Evolutionary conservation across 1,140 invertebrate genomes (phyloP).

Genomic region (Cotesia glomerata): DNA sequence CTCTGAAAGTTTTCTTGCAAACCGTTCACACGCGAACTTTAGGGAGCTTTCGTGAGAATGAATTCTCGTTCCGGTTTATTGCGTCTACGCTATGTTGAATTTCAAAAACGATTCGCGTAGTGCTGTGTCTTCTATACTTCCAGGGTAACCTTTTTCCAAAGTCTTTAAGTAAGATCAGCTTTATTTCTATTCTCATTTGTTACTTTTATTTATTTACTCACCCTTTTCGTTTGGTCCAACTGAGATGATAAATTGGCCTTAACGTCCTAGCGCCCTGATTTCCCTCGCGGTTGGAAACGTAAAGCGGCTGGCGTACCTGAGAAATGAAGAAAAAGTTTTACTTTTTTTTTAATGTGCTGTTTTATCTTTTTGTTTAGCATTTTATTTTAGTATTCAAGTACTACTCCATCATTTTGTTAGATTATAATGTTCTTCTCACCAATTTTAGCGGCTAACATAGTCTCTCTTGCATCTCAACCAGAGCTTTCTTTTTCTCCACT

Average conservation of each 20-base stretch:
- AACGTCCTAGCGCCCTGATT: background rate
- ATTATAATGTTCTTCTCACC: background rate
- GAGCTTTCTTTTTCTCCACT: background rate
- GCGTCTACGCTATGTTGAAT: background rate
- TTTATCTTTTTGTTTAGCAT: background rate
- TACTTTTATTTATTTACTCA: background rate
- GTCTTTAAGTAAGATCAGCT: background rate
- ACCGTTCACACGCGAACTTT: conserved; percentile 43
- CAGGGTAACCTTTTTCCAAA: background rate
- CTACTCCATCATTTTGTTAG: background rate
- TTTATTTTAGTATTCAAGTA: background rate
- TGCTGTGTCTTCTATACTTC: background rate
- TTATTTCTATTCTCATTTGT: background rate
- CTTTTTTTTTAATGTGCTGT: background rate
- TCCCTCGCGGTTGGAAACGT: conserved; percentile 4
- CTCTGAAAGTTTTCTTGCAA: conserved; percentile 41
- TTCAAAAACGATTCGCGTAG: background rate
- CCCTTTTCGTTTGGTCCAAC: background rate
- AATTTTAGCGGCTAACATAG: background rate
- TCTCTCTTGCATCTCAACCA: background rate
- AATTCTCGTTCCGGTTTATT: conserved; percentile 6
- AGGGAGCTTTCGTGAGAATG: conserved; percentile 30
- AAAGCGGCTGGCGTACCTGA: background rate
- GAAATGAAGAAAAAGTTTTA: background rate
- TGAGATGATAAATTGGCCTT: background rate